A percentile compares a stretch with the other conserved stretches of the same genome.
Evolutionary conservation across 1,140 invertebrate species (phyloP).

Genomic region (Drepana arcuata): DNA sequence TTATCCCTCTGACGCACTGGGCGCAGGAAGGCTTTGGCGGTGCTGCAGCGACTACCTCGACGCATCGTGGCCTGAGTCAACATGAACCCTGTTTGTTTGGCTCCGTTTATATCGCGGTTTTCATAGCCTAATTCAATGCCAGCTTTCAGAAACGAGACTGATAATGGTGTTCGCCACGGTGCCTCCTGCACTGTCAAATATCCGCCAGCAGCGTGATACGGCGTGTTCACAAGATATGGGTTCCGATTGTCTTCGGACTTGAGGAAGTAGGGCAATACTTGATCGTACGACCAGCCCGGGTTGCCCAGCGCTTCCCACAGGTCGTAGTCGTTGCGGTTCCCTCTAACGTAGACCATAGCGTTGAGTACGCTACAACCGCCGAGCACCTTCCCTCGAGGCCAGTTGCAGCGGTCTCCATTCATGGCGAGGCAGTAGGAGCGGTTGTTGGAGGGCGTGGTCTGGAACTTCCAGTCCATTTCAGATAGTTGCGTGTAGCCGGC

Average conservation of each 20-base stretch:
- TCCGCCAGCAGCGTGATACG: slow-evolving; percentile 84
- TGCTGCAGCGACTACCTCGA: slow-evolving; percentile 89
- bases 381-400: slow-evolving; percentile 89
- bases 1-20: slow-evolving; percentile 85
- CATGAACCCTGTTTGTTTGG: slow-evolving; percentile 88
- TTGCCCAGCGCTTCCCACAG: slow-evolving; percentile 91
- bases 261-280: slow-evolving; percentile 89
- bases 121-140: slow-evolving; percentile 86
- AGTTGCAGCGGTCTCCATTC: slow-evolving; percentile 88
- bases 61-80: slow-evolving; percentile 88
- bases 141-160: slow-evolving; percentile 86
- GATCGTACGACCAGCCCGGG: slow-evolving; percentile 90
- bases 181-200: slow-evolving; percentile 89
- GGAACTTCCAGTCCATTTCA: slow-evolving; percentile 93
- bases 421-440: slow-evolving; percentile 86
- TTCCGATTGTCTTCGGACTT: slow-evolving; percentile 92
- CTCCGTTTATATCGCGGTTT: slow-evolving; percentile 86
- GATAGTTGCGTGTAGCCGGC: slow-evolving; percentile 84
- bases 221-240: slow-evolving; percentile 80
- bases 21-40: slow-evolving; percentile 89
- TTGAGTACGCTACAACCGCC: slow-evolving; percentile 97
- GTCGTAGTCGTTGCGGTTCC: slow-evolving; percentile 93
- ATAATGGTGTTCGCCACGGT: slow-evolving; percentile 85
- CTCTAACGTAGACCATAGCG: slow-evolving; percentile 95
- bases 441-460: slow-evolving; percentile 85